phyloP scores from a whole-genome alignment of 2,113 vertebrate species.

The Cheirogaleus medius region DNA sequence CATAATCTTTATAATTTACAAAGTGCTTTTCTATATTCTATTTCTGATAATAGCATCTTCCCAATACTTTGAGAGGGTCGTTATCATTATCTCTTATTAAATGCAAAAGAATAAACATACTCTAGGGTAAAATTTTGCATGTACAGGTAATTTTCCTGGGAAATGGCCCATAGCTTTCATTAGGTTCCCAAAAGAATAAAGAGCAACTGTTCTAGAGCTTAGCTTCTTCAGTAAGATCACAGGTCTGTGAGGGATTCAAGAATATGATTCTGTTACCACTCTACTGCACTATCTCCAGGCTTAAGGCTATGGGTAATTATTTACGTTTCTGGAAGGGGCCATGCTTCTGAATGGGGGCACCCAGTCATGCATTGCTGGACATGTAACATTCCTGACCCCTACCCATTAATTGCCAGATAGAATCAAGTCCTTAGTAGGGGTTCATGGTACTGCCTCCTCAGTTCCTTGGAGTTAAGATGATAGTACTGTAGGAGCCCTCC shows the following conservation, averaged over 20 bases:
- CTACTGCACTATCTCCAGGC: neutral
- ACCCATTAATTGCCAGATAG: neutral
- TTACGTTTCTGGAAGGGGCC: neutral
- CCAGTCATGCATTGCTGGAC: neutral
- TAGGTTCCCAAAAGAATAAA: neutral
- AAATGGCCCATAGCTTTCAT: conserved; percentile 25
- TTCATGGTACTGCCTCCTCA: neutral
- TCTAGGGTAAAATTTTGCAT: conserved; percentile 12
- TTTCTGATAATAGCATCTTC: conserved; percentile 15
- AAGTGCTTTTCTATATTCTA: conserved; percentile 14
- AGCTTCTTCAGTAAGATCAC: neutral
- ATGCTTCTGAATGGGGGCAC: neutral
- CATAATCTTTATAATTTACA: neutral
- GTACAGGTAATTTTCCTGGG: conserved; percentile 20
- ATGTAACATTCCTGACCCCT: neutral
- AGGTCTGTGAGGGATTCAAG: neutral
- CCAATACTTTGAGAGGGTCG: neutral
- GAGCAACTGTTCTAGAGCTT: neutral
- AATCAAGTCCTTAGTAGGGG: neutral
- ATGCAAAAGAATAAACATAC: conserved; percentile 28
- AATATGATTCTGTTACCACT: neutral
- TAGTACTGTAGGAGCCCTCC: neutral
- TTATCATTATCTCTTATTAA: neutral
- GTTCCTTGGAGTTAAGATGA: neutral
- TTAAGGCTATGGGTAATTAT: neutral